A percentile compares a stretch with the other conserved stretches of the same genome.
phyloP scores from a whole-genome alignment of 2,113 vertebrate genomes.

The Apeltes quadracus region DNA sequence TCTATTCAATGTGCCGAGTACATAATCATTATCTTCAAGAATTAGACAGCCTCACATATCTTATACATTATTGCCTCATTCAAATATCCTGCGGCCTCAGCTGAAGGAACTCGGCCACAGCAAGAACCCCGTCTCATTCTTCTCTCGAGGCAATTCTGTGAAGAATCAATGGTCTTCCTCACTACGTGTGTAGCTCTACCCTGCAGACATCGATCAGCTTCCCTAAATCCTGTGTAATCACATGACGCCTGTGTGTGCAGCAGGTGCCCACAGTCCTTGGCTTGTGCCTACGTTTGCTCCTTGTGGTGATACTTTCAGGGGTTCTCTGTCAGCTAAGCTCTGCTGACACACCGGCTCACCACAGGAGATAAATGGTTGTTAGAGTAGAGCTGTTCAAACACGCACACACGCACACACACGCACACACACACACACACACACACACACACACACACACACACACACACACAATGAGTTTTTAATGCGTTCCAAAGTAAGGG shows the following conservation, averaged over 20 bases:
- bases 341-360: slow-evolving; percentile 28
- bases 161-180: slow-evolving; percentile 2
- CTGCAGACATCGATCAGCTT: slow-evolving; percentile 10
- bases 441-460: neutral
- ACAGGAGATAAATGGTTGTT: slow-evolving; percentile 24
- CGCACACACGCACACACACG: neutral
- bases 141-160: neutral
- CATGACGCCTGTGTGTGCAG: slow-evolving; percentile 17
- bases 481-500: neutral
- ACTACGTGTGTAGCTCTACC: neutral
- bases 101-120: slow-evolving; percentile 7
- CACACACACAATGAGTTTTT: neutral
- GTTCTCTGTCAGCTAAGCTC: slow-evolving; percentile 18
- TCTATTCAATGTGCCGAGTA: neutral
- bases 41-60: slow-evolving; percentile 15
- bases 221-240: slow-evolving; percentile 34
- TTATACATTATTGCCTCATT: slow-evolving; percentile 26
- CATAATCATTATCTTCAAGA: slow-evolving; percentile 24
- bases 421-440: slow-evolving; percentile 1
- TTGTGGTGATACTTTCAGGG: slow-evolving; percentile 9
- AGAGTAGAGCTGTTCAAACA: neutral
- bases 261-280: slow-evolving; percentile 27
- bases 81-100: neutral
- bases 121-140: neutral
- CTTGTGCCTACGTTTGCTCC: slow-evolving; percentile 38